phyloP scores from a whole-genome alignment of 2,888 invertebrate species.

The Eupithecia vulgata region DNA sequence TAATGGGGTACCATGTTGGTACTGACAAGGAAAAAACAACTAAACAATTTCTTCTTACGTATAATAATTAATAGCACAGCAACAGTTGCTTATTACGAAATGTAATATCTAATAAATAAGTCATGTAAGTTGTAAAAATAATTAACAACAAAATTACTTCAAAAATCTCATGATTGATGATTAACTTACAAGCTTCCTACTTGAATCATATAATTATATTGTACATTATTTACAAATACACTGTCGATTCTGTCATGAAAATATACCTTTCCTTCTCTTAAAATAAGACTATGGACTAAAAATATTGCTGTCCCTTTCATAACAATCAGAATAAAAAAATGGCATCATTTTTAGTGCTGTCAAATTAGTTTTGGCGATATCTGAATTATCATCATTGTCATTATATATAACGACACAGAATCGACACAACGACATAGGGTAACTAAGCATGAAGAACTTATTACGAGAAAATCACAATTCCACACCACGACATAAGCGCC shows the following conservation, averaged over 20 bases:
- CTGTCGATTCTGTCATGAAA: slow-evolving; percentile 21
- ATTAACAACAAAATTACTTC: slow-evolving; percentile 36
- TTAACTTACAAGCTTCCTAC: slow-evolving; percentile 69
- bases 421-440: slow-evolving; percentile 39
- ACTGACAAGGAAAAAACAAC: slow-evolving; percentile 12
- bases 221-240: slow-evolving; percentile 77
- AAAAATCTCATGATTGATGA: slow-evolving; percentile 51
- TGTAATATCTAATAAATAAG: slow-evolving; percentile 18
- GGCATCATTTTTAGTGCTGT: neutral
- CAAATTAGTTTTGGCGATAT: neutral
- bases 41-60: slow-evolving; percentile 12
- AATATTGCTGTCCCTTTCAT: neutral
- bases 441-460: slow-evolving; percentile 12
- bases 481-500: neutral
- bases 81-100: slow-evolving; percentile 24
- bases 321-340: neutral
- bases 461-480: neutral
- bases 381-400: neutral
- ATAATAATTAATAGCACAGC: slow-evolving; percentile 24
- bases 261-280: neutral
- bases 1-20: neutral
- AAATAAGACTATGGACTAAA: too few species aligned
- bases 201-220: slow-evolving; percentile 70
- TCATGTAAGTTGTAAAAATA: slow-evolving; percentile 33
- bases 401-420: neutral